phyloP scores from a whole-genome alignment of 1,140 invertebrate species.

The Leptopilina boulardi region DNA sequence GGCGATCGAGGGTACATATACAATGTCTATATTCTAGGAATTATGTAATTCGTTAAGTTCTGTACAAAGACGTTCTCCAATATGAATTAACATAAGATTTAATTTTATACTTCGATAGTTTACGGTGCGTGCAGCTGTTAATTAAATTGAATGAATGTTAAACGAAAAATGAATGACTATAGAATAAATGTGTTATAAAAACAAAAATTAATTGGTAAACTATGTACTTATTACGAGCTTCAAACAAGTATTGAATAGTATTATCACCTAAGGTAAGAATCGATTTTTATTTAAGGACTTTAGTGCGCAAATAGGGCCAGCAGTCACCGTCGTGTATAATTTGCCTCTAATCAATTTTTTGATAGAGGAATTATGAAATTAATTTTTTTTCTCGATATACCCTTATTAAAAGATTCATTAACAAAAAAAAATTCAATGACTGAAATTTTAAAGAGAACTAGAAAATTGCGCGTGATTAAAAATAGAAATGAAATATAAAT shows the following conservation, averaged over 20 bases:
- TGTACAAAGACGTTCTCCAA: slow-evolving; percentile 54
- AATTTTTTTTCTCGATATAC: not conserved
- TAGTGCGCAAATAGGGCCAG: slow-evolving; percentile 41
- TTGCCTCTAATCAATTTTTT: no score
- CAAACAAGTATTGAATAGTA: slow-evolving; percentile 74
- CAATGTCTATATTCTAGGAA: slow-evolving; percentile 50
- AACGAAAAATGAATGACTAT: slow-evolving; percentile 37
- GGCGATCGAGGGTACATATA: slow-evolving; percentile 52
- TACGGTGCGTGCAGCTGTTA: slow-evolving; percentile 37
- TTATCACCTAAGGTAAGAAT: slow-evolving; percentile 62
- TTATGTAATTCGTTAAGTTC: slow-evolving; percentile 49
- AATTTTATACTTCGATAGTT: slow-evolving; percentile 66
- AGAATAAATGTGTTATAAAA: slow-evolving; percentile 60
- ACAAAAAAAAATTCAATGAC: not conserved
- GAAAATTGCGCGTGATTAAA: not conserved
- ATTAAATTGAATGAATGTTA: slow-evolving; percentile 29
- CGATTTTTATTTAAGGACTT: slow-evolving; percentile 52
- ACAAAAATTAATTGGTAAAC: slow-evolving; percentile 58
- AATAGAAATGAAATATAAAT: not conserved
- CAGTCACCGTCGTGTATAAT: slow-evolving; percentile 33
- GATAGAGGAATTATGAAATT: not conserved
- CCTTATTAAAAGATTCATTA: not conserved
- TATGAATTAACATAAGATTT: slow-evolving; percentile 57
- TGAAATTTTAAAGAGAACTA: not conserved
- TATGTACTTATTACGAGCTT: slow-evolving; percentile 75